Percentiles rank a stretch among this genome's conserved stretches.
These are phyloP conservation scores for Laticauda colubrina DNA, from an alignment of 2,113 vertebrate genomes.

Conservation along the genomic window DNA sequence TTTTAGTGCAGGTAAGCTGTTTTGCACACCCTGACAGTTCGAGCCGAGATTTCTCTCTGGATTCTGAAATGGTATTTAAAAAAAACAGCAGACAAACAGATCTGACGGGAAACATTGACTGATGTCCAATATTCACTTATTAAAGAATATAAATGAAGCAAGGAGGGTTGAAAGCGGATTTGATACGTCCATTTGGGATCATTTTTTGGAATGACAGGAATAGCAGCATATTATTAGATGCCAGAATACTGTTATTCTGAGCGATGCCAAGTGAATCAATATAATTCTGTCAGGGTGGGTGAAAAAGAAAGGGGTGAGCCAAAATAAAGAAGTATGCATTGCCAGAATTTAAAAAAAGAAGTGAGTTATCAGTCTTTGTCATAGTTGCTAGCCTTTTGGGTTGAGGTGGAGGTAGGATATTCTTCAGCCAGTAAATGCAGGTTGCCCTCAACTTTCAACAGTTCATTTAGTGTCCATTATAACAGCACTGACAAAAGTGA, in stretches of 20 bases:
- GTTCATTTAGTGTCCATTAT: too few species aligned
- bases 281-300: constrained; percentile 5
- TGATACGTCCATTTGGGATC: constrained; percentile 44
- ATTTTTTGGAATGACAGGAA: constrained; percentile 51
- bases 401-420: background rate
- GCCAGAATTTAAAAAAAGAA: background rate
- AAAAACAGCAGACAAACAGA: constrained; percentile 44
- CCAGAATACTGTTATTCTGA: constrained; percentile 48
- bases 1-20: constrained; percentile 39
- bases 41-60: constrained; percentile 61
- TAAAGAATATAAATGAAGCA: constrained; percentile 64
- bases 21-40: constrained; percentile 52
- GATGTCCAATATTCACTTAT: constrained; percentile 55
- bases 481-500: too few species aligned
- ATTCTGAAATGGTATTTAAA: constrained; percentile 48
- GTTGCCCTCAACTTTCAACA: too few species aligned
- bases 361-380: background rate
- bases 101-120: constrained; percentile 53
- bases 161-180: constrained; percentile 43
- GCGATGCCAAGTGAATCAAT: constrained; percentile 50
- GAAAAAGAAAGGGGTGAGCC: background rate
- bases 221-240: constrained; percentile 46
- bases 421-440: background rate
- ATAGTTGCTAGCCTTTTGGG: background rate
- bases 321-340: constrained; percentile 47